These are phyloP conservation scores for Sepioteuthis lessoniana DNA, from an alignment of 2,888 invertebrate genomes.

Conservation along the genomic window DNA sequence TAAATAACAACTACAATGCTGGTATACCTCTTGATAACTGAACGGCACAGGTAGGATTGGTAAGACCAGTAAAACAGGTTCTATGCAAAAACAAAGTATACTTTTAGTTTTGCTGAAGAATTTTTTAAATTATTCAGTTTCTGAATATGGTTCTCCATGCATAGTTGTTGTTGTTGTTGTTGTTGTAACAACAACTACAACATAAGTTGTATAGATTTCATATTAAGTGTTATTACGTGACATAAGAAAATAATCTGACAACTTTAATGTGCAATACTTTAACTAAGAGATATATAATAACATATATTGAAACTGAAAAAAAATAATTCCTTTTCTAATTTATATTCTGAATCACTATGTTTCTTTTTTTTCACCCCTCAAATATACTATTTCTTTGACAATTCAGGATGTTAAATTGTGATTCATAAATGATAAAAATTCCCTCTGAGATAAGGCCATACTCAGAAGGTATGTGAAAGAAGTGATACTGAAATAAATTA, in stretches of 20 bases:
- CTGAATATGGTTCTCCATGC: background rate
- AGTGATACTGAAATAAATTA: background rate
- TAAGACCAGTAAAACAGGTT: background rate
- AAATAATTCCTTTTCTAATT: slow-evolving; percentile 3
- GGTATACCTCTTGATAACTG: background rate
- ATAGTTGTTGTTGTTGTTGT: background rate
- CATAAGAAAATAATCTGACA: no score
- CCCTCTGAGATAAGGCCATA: background rate
- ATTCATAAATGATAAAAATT: background rate
- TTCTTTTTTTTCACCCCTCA: background rate
- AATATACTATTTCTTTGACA: background rate
- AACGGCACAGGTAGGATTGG: background rate
- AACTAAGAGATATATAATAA: no score
- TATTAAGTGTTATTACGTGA: background rate
- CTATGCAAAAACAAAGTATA: background rate
- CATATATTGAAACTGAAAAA: no score
- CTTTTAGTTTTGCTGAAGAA: background rate
- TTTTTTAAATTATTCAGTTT: background rate
- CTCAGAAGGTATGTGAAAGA: background rate
- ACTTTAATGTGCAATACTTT: no score
- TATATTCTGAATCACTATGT: background rate
- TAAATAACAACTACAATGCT: background rate
- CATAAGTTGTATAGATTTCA: background rate
- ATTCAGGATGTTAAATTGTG: background rate
- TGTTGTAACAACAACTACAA: background rate